phyloP scores from a whole-genome alignment of 2,797 vertebrate genomes.

The Phalloptychus januarius region DNA sequence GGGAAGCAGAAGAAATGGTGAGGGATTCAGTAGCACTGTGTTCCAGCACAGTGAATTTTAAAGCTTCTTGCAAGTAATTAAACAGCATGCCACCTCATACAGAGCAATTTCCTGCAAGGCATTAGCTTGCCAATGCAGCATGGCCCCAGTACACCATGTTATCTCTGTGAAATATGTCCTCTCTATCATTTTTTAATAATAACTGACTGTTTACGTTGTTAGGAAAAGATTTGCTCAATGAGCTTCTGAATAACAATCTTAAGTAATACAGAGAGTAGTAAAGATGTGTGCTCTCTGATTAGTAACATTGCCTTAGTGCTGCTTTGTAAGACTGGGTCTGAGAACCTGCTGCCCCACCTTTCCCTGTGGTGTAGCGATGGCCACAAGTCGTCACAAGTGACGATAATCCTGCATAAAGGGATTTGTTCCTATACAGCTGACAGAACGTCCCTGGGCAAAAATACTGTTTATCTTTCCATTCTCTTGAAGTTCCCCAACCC shows the following conservation, averaged over 20 bases:
- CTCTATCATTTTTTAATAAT: conserved; percentile 79
- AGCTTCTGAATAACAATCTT: conserved; percentile 69
- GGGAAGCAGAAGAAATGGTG: conserved; percentile 55
- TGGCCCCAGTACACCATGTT: conserved; percentile 63
- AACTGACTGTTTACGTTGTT: conserved; percentile 72
- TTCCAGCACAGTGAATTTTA: conserved; percentile 72
- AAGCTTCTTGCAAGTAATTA: conserved; percentile 78
- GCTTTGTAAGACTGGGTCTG: conserved; percentile 60
- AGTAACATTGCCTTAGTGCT: conserved; percentile 51
- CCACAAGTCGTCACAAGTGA: conserved; percentile 41
- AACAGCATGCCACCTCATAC: conserved; percentile 77
- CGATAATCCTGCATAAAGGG: conserved; percentile 77
- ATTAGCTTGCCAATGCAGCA: conserved; percentile 63
- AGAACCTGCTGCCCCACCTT: conserved; percentile 51
- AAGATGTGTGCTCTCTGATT: conserved; percentile 56
- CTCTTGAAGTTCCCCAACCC: conserved; percentile 55
- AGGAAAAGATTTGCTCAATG: conserved; percentile 65
- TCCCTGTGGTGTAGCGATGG: conserved; percentile 3
- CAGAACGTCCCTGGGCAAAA: conserved; percentile 66
- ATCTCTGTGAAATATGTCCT: conserved; percentile 78
- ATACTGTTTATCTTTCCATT: conserved; percentile 77
- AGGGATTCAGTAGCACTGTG: conserved; percentile 56
- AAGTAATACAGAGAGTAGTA: conserved; percentile 58
- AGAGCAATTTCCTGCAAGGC: conserved; percentile 75
- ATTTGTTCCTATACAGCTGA: conserved; percentile 76